Percentiles rank a stretch among this genome's conserved stretches.
These are phyloP conservation scores for Xenopus petersii DNA, from an alignment of 2,797 vertebrate species.

Conservation along the genomic window DNA sequence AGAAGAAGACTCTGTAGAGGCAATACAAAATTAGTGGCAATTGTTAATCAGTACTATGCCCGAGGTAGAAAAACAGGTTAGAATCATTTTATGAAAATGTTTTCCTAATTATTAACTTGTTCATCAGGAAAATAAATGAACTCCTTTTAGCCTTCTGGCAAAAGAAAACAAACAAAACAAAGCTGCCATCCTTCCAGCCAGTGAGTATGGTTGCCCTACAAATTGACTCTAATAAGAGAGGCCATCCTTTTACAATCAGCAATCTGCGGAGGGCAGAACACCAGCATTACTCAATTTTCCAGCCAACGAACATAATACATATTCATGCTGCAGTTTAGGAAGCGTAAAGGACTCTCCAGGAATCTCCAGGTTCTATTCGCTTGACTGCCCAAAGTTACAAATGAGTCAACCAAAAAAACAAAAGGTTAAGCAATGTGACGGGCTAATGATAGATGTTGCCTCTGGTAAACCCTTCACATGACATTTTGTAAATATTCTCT, in stretches of 20 bases:
- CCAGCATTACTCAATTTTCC: not conserved
- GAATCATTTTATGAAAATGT: constrained; percentile 15
- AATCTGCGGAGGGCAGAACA: not conserved
- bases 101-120: constrained; percentile 32
- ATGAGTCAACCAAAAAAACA: constrained; percentile 10
- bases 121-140: constrained; percentile 6
- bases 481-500: constrained; percentile 24
- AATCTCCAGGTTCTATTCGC: not conserved
- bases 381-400: constrained; percentile 25
- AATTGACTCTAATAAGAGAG: constrained; percentile 1
- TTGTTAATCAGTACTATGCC: constrained; percentile 23
- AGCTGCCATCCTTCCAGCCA: constrained; percentile 1
- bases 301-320: not conserved
- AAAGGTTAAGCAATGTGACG: constrained; percentile 26
- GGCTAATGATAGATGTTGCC: constrained; percentile 29
- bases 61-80: constrained; percentile 17
- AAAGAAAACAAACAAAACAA: not conserved
- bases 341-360: not conserved
- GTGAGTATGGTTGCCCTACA: constrained; percentile 4
- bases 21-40: no score
- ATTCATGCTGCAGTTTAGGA: not conserved
- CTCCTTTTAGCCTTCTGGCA: constrained; percentile 1
- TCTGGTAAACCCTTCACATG: constrained; percentile 15
- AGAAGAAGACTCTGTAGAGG: no score
- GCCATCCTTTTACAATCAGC: not conserved